Conservation (phyloP, 1,140 invertebrate genomes). For the Drosophila simulans region DNA sequence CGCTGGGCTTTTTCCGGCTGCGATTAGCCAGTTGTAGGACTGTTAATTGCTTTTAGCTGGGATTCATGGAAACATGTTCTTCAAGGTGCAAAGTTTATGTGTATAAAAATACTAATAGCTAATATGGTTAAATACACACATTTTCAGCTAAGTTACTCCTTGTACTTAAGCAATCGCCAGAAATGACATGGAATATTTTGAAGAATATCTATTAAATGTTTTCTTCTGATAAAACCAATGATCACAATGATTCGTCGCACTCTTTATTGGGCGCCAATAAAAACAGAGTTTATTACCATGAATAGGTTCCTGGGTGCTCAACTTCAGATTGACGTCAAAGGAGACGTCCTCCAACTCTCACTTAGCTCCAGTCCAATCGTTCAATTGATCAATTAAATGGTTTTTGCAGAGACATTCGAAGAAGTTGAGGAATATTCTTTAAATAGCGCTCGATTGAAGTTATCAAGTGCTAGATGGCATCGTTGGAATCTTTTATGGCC, state of each 20-base stretch:
- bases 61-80: neutral
- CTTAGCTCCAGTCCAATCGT: neutral
- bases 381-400: constrained; percentile 33
- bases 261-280: constrained; percentile 20
- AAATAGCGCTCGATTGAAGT: constrained; percentile 29
- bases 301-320: neutral
- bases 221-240: neutral
- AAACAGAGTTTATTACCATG: constrained; percentile 24
- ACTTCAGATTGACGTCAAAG: constrained; percentile 37
- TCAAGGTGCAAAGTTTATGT: neutral
- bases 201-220: too few relatives aligned
- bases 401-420: too few relatives aligned
- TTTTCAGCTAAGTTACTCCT: too few relatives aligned
- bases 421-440: constrained; percentile 27
- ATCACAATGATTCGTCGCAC: neutral
- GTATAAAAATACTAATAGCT: neutral
- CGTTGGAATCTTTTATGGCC: constrained; percentile 27
- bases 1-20: neutral
- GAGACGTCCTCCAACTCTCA: neutral
- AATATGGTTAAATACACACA: too few relatives aligned
- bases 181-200: too few relatives aligned
- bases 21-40: constrained; percentile 3
- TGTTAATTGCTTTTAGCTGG: neutral
- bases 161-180: too few relatives aligned
- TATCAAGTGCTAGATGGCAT: constrained; percentile 18